Conservation (phyloP, 2,113 vertebrate genomes). For the Tychaedon coryphoeus region DNA sequence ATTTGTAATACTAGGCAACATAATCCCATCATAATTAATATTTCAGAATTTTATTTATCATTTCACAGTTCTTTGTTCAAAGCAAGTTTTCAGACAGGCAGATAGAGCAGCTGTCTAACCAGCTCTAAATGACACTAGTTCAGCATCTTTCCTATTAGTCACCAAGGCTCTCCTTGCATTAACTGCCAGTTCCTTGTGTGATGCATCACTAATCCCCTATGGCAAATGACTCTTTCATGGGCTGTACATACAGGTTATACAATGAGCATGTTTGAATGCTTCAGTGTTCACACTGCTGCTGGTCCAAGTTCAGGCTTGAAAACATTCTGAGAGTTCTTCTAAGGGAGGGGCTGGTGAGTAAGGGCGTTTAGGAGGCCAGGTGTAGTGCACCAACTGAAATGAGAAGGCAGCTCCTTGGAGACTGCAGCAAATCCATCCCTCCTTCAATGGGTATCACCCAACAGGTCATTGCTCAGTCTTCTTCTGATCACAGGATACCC, state of each 20-base stretch:
- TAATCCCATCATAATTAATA: background rate
- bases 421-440: background rate
- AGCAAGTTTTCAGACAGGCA: background rate
- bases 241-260: background rate
- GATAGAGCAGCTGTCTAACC: background rate
- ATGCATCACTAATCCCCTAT: background rate
- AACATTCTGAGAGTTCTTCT: background rate
- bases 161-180: background rate
- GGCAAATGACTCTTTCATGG: background rate
- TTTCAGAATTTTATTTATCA: background rate
- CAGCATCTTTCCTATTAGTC: background rate
- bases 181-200: background rate
- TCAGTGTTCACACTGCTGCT: background rate
- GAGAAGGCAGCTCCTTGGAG: background rate
- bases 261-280: background rate
- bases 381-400: background rate
- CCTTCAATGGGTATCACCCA: background rate
- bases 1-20: background rate
- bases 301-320: constrained; percentile 31
- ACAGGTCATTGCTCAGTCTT: background rate
- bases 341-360: constrained; percentile 11
- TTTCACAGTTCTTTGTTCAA: background rate
- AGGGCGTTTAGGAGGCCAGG: background rate
- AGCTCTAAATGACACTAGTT: background rate
- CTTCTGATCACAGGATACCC: background rate